Percentiles rank a stretch among this genome's conserved stretches.
Conservation (phyloP, 2,797 vertebrate species). For the Simalia tracyae region DNA sequence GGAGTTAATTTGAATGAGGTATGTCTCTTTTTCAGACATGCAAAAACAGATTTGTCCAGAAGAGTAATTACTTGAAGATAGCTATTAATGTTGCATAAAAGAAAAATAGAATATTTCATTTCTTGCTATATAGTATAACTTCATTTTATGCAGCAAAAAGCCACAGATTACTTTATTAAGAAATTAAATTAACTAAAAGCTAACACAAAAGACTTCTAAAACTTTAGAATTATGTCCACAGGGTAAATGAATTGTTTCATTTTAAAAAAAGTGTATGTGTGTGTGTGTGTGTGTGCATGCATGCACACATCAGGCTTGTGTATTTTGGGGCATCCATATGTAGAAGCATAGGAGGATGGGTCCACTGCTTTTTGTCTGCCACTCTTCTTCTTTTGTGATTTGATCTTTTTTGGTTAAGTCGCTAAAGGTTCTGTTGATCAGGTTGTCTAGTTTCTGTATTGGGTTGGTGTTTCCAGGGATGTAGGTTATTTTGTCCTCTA, state of each 20-base stretch:
- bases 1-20: background rate
- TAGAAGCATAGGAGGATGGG: too few relatives aligned
- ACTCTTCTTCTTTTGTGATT: too few relatives aligned
- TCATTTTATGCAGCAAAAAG: background rate
- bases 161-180: background rate
- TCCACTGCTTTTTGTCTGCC: too few relatives aligned
- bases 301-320: too few relatives aligned
- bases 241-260: background rate
- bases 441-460: too few relatives aligned
- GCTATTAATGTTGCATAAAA: background rate
- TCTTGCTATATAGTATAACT: background rate
- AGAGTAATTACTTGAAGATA: constrained; percentile 7
- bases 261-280: background rate
- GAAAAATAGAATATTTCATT: background rate
- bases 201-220: background rate
- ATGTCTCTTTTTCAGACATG: background rate
- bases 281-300: too few relatives aligned
- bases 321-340: too few relatives aligned
- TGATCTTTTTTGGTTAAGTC: too few relatives aligned
- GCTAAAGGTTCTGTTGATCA: too few relatives aligned
- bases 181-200: background rate
- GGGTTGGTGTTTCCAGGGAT: too few relatives aligned
- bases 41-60: background rate
- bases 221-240: background rate
- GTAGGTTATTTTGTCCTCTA: too few relatives aligned